A percentile compares a stretch with the other conserved stretches of the same genome.
Evolutionary conservation across 2,113 vertebrate genomes (phyloP).

Genomic region (Marmota monax): DNA sequence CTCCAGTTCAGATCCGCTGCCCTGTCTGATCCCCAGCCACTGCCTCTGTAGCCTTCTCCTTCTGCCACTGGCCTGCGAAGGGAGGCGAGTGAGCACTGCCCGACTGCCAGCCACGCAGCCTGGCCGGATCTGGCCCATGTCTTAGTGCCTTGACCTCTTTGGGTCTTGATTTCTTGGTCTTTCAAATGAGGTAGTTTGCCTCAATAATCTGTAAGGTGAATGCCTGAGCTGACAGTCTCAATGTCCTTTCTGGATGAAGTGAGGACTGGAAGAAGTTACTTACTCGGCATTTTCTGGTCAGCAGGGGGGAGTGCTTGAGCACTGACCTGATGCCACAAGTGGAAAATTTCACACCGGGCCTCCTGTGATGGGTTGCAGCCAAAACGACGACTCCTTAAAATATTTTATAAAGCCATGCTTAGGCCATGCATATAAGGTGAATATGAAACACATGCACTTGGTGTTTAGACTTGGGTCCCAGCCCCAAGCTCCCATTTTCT

Average conservation of each 20-base stretch:
- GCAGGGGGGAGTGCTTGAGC: not conserved
- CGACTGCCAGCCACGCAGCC: no score
- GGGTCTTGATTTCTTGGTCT: no score
- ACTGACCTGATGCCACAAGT: not conserved
- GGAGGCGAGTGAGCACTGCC: not conserved
- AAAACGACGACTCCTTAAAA: not conserved
- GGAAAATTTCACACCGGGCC: not conserved
- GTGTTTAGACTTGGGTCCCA: no score
- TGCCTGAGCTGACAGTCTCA: not conserved
- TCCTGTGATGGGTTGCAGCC: not conserved
- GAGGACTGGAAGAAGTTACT: not conserved
- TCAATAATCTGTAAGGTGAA: not conserved
- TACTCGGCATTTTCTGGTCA: not conserved
- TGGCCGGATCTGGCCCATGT: constrained; percentile 28
- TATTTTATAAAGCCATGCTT: not conserved
- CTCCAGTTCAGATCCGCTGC: constrained; percentile 94
- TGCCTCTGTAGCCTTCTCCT: constrained; percentile 59
- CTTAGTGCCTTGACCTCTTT: constrained; percentile 19
- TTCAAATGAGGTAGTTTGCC: not conserved
- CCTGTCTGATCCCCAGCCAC: constrained; percentile 87
- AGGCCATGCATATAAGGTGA: no score
- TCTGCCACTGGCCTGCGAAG: constrained; percentile 45
- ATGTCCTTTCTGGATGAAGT: not conserved
- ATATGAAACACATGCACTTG: no score
- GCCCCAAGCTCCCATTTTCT: no score